These are phyloP conservation scores for Meta bourneti DNA, from an alignment of 2,888 invertebrate genomes.

Conservation along the genomic window DNA sequence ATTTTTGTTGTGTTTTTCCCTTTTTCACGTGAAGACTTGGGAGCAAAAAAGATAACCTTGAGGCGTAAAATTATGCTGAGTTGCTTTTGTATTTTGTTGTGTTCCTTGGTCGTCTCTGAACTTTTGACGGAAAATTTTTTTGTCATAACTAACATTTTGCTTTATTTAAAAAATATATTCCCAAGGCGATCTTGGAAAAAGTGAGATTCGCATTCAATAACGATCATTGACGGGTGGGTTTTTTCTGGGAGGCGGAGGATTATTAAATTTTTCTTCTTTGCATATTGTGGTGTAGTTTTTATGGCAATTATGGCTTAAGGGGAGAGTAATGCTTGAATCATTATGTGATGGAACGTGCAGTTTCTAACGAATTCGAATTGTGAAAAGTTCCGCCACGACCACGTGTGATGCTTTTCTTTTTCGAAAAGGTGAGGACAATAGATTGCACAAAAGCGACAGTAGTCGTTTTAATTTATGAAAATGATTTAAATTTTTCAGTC, in stretches of 20 bases:
- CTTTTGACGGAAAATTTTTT: not conserved
- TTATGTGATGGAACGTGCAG: not conserved
- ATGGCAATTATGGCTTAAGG: not conserved
- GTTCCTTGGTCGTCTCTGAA: not conserved
- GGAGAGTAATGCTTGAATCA: not conserved
- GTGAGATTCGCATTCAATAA: not conserved
- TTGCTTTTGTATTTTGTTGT: conserved; percentile 21
- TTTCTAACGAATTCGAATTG: not conserved
- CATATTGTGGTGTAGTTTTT: not conserved
- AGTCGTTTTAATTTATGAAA: too few relatives aligned
- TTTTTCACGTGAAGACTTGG: conserved; percentile 1
- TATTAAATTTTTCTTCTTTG: not conserved
- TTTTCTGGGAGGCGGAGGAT: not conserved
- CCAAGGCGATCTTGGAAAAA: not conserved
- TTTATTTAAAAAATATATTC: not conserved
- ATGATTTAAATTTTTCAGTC: too few relatives aligned
- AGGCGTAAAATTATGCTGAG: conserved; percentile 32
- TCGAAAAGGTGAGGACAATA: not conserved
- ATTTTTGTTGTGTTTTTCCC: conserved; percentile 1
- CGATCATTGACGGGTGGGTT: not conserved
- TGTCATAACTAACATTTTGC: not conserved
- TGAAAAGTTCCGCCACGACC: not conserved
- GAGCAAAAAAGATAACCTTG: conserved; percentile 19
- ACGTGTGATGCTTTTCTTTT: not conserved
- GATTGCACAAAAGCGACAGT: not conserved